Base-by-base conservation (phyloP, 1,140 invertebrate genomes). In the Steinernema khuongi region DNA sequence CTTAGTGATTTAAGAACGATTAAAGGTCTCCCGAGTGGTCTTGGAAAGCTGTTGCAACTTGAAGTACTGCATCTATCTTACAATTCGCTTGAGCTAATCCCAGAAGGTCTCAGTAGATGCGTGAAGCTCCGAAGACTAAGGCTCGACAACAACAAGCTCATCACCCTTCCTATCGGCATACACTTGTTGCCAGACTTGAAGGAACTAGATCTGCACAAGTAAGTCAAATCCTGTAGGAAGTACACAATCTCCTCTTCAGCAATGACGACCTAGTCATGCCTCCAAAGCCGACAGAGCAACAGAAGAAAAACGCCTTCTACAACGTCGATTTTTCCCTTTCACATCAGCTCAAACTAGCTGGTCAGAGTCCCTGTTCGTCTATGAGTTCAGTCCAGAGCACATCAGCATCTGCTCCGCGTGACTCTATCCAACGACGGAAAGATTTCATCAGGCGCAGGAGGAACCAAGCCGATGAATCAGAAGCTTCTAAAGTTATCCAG, bases 261-360 rank as follows among this genome's bases (percentile, higher is more conserved):
- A 99, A 99, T 89, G 93, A 94, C 0, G 94, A 97, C 79, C 88
- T 99, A 74, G 90, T 97, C 60, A 96, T 99, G 93, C 96, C 97
- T 0, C 95, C 96, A 17, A 97, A 97, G 87, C 96, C 94, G 0
- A 90, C 89, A 1, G 91, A 96, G 85, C 41, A 44, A 17, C 26
- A 71, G 28, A 85, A 85, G 68, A 73, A 77, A 70, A 71, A 80
- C 30, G 79, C 82, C 14, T 99, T 93, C 88, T 99, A 99, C 86
- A 99, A 99, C 81, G 96, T 99, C 71, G 96, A 99, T 87, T 99
- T 99, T 88, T 97, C 94, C 0, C 88, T 99, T 29, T 93, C 94
- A 88, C 93, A 87, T 77, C 82, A 76, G 70, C 70, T 70, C n/a
- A 76, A 76, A 67, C 32, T 76, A 4, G 74, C 74, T 22, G 71